phyloP scores from a whole-genome alignment of 2,113 vertebrate genomes.

The Donacobius atricapilla region DNA sequence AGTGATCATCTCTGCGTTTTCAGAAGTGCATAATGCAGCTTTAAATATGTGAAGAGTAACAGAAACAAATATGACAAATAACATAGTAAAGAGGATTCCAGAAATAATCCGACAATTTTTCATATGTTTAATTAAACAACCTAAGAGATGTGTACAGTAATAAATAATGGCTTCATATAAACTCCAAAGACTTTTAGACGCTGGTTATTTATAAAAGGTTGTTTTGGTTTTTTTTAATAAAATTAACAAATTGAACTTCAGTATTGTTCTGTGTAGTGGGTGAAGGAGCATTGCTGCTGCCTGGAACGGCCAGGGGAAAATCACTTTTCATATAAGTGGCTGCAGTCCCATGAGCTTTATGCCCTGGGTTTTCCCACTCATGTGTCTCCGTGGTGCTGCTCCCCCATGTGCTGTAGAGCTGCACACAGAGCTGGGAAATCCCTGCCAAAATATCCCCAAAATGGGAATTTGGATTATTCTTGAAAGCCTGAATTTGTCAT shows the following conservation, averaged over 20 bases:
- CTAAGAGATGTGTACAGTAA: neutral
- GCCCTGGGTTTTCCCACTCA: neutral
- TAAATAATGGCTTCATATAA: neutral
- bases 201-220: neutral
- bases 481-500: neutral
- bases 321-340: rapidly evolving
- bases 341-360: neutral
- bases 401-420: neutral
- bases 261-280: neutral
- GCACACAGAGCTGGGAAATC: neutral
- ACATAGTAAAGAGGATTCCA: neutral
- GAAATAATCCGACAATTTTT: neutral
- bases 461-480: neutral
- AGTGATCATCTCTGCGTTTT: neutral
- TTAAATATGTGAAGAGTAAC: neutral
- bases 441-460: neutral
- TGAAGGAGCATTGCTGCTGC: neutral
- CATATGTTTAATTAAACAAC: neutral
- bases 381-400: neutral
- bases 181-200: neutral
- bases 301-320: neutral
- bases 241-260: neutral
- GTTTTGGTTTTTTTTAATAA: neutral
- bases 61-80: slow-evolving; percentile 3
- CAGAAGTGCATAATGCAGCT: neutral